Base-by-base conservation (phyloP, 2,113 vertebrate genomes). In the Pomatorhinus ruficollis region DNA sequence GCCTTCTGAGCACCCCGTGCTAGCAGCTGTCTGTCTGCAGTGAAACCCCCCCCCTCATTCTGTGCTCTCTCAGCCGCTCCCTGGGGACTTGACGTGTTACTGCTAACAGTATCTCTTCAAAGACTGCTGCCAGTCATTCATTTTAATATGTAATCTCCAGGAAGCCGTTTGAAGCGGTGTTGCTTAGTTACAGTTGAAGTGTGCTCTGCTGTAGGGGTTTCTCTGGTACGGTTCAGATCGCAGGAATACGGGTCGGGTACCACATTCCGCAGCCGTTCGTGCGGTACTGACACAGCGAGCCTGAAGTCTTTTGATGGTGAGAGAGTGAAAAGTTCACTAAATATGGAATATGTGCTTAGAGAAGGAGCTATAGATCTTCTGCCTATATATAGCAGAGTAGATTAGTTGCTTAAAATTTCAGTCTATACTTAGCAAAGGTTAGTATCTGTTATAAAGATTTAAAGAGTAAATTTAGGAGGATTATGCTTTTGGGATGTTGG, bases 181-280 rank as follows among this genome's bases (percentile, higher is more conserved):
- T 97, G 97, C 97, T 94, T 97, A 91, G 97, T 96, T 97, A 97
- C 97, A 93, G 93, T 61, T 59, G 78, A 66, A 95, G 93, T 93
- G 78, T 92, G 95, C 82, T 94, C 60, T 95, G 76, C 91, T 95
- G 77, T 83, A 71, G 94, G 88, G 91, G 24, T 91, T 91, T 83
- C 25, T 57, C 94, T 93, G 86, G 39, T 88, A 74, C 83, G 28
- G 31, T 76, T 92, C 85, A 88, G 84, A 81, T 25, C 84, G 60
- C 69, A 77, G 93, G 39, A 74, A 79, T 66, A 74, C 89, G 45
- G 90, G 85, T 95, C n/a, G 14, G 81, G 74, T 79, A 90, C 77
- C 89, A 90, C 88, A 66, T 86, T 93, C 90, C 83, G 89, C 92
- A 45, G 95, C 63, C 14, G 23, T 60, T 94, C 47, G 14, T 52